These are phyloP conservation scores for Drosophila pachea DNA, from an alignment of 1,140 invertebrate species.

Conservation along the genomic window DNA sequence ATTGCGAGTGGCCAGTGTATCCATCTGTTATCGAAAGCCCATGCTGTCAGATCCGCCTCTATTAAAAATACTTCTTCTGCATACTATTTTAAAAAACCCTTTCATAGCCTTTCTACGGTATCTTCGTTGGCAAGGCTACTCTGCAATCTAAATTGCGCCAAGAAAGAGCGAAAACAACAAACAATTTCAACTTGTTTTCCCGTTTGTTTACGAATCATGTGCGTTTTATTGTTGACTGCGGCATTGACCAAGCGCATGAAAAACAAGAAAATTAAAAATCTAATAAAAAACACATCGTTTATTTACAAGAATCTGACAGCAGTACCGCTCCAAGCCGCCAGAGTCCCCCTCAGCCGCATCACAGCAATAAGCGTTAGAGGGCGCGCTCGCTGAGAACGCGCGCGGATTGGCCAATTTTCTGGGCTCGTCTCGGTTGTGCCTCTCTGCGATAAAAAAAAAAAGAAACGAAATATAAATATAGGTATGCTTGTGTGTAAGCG, in stretches of 20 bases:
- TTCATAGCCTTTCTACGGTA: too few relatives aligned
- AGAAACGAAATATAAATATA: too few relatives aligned
- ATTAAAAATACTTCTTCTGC: background rate
- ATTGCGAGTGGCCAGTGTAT: background rate
- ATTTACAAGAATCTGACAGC: slow-evolving; percentile 34
- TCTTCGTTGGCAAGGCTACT: slow-evolving; percentile 13
- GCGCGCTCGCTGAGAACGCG: slow-evolving; percentile 37
- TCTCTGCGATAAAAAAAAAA: slow-evolving; percentile 30
- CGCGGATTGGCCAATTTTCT: slow-evolving; percentile 65
- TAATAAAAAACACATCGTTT: slow-evolving; percentile 8
- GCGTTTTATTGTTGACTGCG: too few relatives aligned
- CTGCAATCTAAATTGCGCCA: slow-evolving; percentile 29
- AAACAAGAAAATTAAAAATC: slow-evolving; percentile 15
- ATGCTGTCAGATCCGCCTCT: background rate
- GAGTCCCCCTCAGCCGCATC: background rate
- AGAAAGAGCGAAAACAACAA: slow-evolving; percentile 11
- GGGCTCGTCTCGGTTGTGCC: slow-evolving; percentile 60
- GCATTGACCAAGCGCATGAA: slow-evolving; percentile 26
- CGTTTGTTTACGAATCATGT: too few relatives aligned
- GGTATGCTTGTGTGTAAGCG: too few relatives aligned
- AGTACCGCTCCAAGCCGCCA: background rate
- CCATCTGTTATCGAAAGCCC: slow-evolving; percentile 7
- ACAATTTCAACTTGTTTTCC: slow-evolving; percentile 38
- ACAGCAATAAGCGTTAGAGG: background rate
- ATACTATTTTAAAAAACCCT: background rate